Evolutionary conservation across 2,888 invertebrate species (phyloP).

Genomic region (Eristalis pertinax): DNA sequence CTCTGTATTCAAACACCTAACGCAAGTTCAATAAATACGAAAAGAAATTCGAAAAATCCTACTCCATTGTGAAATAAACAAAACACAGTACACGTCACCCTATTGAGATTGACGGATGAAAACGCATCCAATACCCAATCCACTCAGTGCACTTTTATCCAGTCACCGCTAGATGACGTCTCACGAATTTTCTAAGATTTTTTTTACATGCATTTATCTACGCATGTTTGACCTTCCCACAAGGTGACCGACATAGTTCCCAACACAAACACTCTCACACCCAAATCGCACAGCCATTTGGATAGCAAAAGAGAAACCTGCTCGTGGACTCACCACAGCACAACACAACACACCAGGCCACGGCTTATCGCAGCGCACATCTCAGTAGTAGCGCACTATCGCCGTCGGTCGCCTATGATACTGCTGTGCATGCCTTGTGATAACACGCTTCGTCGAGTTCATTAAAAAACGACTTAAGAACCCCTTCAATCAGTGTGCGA

Average conservation of each 20-base stretch:
- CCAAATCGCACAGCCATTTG: slow-evolving; percentile 2
- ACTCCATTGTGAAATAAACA: slow-evolving; percentile 52
- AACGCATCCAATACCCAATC: not conserved
- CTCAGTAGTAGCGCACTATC: not conserved
- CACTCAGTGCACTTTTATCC: not conserved
- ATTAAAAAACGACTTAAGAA: not conserved
- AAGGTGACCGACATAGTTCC: slow-evolving; percentile 82
- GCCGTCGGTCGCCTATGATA: not conserved
- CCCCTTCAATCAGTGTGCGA: slow-evolving; percentile 29
- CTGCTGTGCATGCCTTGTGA: not conserved
- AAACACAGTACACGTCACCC: slow-evolving; percentile 4
- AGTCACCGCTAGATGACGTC: slow-evolving; percentile 34
- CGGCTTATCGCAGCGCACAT: not conserved
- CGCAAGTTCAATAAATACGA: no score
- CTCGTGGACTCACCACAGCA: not conserved
- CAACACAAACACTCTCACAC: slow-evolving; percentile 40
- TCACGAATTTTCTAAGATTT: slow-evolving; percentile 48
- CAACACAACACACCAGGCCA: slow-evolving; percentile 7
- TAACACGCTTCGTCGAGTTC: slow-evolving; percentile 40
- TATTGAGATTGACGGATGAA: not conserved
- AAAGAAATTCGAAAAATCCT: no score
- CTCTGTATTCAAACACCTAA: no score
- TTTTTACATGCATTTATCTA: slow-evolving; percentile 68
- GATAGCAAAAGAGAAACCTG: slow-evolving; percentile 33
- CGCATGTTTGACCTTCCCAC: slow-evolving; percentile 83